Evolutionary conservation across 2,113 vertebrate genomes (phyloP).

Genomic region (Xiphophorus couchianus): DNA sequence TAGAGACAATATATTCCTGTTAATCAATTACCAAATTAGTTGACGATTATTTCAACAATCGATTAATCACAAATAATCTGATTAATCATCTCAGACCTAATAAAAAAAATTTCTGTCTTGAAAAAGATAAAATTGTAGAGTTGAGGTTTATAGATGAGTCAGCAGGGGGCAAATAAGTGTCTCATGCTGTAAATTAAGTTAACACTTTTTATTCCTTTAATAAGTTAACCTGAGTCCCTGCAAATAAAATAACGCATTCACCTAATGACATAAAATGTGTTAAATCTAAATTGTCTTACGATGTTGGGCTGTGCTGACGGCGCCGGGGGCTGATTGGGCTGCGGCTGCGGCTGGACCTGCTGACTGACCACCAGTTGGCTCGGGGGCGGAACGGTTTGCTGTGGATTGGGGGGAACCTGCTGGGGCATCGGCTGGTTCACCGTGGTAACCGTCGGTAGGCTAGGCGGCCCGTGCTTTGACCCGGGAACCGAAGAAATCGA

Average conservation of each 20-base stretch:
- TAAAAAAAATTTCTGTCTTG: too few relatives aligned
- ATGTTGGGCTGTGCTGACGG: slow-evolving; percentile 70
- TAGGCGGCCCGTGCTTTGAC: slow-evolving; percentile 82
- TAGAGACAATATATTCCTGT: too few relatives aligned
- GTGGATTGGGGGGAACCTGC: slow-evolving; percentile 69
- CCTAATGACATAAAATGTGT: neutral
- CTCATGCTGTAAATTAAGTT: too few relatives aligned
- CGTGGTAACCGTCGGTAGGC: slow-evolving; percentile 84
- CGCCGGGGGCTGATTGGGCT: slow-evolving; percentile 51
- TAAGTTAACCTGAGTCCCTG: neutral
- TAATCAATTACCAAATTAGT: too few relatives aligned
- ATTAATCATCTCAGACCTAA: too few relatives aligned
- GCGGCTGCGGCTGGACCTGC: slow-evolving; percentile 72
- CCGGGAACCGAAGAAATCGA: slow-evolving; percentile 56
- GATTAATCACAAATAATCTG: too few relatives aligned
- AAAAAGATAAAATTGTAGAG: too few relatives aligned
- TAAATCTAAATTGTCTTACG: slow-evolving; percentile 49
- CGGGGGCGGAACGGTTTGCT: slow-evolving; percentile 64
- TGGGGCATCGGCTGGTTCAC: slow-evolving; percentile 75
- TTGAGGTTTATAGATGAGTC: neutral
- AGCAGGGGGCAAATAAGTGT: neutral
- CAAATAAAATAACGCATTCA: neutral
- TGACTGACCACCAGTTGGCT: slow-evolving; percentile 72
- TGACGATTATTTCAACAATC: too few relatives aligned
- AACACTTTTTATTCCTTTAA: too few relatives aligned